Evolutionary conservation across 2,113 vertebrate genomes (phyloP).

Genomic region (Otocyon megalotis): DNA sequence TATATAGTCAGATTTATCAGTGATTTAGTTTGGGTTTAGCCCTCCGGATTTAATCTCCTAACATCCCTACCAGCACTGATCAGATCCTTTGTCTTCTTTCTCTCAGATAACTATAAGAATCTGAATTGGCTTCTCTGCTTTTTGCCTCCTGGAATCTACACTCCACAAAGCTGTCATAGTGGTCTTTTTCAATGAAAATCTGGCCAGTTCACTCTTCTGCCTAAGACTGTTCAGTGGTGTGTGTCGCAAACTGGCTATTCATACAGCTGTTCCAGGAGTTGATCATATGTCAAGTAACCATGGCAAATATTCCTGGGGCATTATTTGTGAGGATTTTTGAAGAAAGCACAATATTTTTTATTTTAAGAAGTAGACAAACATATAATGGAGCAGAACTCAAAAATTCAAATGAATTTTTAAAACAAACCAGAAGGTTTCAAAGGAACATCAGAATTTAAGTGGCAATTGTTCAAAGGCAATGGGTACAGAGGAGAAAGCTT

Average conservation of each 20-base stretch:
- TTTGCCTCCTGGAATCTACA: background rate
- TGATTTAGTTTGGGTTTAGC: background rate
- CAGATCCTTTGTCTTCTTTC: background rate
- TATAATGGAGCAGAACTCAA: background rate
- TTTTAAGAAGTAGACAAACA: background rate
- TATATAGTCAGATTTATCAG: background rate
- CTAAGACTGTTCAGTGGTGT: background rate
- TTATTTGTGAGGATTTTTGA: background rate
- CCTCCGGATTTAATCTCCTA: background rate
- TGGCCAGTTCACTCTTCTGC: background rate
- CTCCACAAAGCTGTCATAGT: background rate
- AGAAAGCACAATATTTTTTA: slow-evolving; percentile 16
- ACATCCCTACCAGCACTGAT: background rate
- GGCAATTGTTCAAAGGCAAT: background rate
- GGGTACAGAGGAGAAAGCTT: background rate
- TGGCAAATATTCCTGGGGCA: background rate
- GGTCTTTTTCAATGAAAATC: background rate
- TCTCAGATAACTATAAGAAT: background rate
- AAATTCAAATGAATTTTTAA: background rate
- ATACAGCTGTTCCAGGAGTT: background rate
- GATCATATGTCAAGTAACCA: background rate
- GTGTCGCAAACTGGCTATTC: background rate
- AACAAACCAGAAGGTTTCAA: background rate
- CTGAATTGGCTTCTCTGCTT: background rate
- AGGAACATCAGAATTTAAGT: background rate